A percentile compares a stretch with the other conserved stretches of the same genome.
Conservation (phyloP, 1,140 invertebrate species). For the Heliconius eleuchia region DNA sequence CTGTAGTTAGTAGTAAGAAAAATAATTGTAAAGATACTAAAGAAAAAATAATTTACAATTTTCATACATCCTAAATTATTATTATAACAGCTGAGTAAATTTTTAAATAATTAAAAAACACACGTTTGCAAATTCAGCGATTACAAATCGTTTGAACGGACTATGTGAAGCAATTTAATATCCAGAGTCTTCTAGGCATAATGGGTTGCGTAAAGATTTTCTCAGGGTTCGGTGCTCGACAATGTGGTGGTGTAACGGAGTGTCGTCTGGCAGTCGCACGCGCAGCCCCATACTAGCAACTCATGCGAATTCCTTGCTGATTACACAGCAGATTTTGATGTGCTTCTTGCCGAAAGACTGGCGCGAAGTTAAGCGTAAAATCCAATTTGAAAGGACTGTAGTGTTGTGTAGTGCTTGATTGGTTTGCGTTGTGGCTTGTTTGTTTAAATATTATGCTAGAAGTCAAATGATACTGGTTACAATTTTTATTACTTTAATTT, state of each 20-base stretch:
- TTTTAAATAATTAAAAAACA: neutral
- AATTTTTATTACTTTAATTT: neutral
- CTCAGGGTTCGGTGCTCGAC: constrained; percentile 67
- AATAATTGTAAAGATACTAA: neutral
- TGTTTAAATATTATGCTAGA: constrained; percentile 31
- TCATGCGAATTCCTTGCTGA: constrained; percentile 36
- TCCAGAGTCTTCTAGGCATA: constrained; percentile 68
- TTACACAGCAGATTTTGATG: constrained; percentile 28
- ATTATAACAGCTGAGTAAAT: neutral
- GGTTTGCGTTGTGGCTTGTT: constrained; percentile 42
- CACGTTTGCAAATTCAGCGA: constrained; percentile 23
- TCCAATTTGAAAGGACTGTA: constrained; percentile 8
- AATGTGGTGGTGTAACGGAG: constrained; percentile 52
- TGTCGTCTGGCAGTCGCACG: constrained; percentile 36
- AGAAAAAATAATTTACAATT: neutral
- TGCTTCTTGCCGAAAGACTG: constrained; percentile 4
- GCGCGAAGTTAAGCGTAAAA: neutral
- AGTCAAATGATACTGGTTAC: neutral
- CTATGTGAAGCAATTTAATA: constrained; percentile 45
- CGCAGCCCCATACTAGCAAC: constrained; percentile 38
- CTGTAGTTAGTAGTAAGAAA: too few relatives aligned
- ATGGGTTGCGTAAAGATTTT: constrained; percentile 73
- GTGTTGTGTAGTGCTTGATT: constrained; percentile 22
- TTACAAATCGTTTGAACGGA: constrained; percentile 32
- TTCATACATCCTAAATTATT: neutral